phyloP scores from a whole-genome alignment of 1,140 invertebrate genomes.

The Macrocentrus cingulum region DNA sequence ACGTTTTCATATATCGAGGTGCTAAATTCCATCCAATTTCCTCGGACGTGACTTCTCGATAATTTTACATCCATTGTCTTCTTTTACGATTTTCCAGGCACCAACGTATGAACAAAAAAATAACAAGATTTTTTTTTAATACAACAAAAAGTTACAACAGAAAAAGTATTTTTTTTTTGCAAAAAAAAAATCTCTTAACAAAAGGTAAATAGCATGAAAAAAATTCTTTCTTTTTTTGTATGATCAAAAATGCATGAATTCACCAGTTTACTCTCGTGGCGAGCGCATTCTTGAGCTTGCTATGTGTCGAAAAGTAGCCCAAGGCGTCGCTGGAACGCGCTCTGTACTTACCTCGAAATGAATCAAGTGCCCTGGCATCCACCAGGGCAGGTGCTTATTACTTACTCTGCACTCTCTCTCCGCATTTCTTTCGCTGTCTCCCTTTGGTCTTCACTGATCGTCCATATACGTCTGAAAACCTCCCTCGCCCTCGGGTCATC shows the following conservation, averaged over 20 bases:
- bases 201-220: no score
- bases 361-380: slow-evolving; percentile 55
- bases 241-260: slow-evolving; percentile 18
- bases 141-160: no score
- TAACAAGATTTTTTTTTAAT: no score
- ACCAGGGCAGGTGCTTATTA: slow-evolving; percentile 59
- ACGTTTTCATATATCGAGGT: no score
- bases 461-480: slow-evolving; percentile 42
- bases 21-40: no score
- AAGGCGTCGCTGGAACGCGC: slow-evolving; percentile 46
- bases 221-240: no score
- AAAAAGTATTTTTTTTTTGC: no score
- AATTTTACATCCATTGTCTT: no score
- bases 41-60: no score
- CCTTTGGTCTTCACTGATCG: slow-evolving; percentile 24
- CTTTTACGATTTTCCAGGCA: no score
- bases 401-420: slow-evolving; percentile 41
- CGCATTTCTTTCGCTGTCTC: slow-evolving; percentile 24
- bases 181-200: no score
- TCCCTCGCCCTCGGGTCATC: slow-evolving; percentile 50
- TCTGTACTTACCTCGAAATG: slow-evolving; percentile 60
- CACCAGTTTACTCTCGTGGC: slow-evolving; percentile 20
- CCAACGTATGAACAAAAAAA: no score
- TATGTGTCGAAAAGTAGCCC: slow-evolving; percentile 36
- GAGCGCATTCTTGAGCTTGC: slow-evolving; percentile 14